Evolutionary conservation across 2,797 vertebrate species (phyloP), one percentile per base, ranked within the genome.

Genomic region (Miichthys miiuy): DNA sequence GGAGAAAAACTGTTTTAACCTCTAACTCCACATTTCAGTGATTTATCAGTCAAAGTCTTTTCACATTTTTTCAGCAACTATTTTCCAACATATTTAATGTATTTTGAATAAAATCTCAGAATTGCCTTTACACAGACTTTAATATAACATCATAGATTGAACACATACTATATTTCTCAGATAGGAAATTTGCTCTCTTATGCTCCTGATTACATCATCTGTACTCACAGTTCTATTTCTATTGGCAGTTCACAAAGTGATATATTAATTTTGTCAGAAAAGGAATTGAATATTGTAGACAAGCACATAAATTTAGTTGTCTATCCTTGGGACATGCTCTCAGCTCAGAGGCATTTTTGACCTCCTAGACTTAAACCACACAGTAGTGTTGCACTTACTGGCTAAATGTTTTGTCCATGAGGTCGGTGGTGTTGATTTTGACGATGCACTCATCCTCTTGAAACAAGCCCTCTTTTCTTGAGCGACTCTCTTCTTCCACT

Each of bases 401-500:
- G 90, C 95, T 95, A 89, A 99, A 99, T 0, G 97, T 96, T 94
- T 97, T 98, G 94, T 99, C 97, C 87, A 95, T 89, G 57, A 99
- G 96, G 80, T 98, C 95, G 6, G 94, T 93, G 8, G 93, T 95
- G 92, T 99, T 99, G 92, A 99, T 99, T 94, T 93, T 97, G 72
- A 99, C 95, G 64, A 99, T 99, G 88, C 98, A 99, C 81, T 99
- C 98, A 12, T 98, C 97, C 77, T 98, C 97, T 44, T 96, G 93
- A 88, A 99, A 97, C 68, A 99, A 93, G 18, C 94, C 96, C 75
- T 98, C 97, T 82, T 94, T 95, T 72, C 95, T 96, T 25, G 97
- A 97, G 68, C 97, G 96, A 87, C 98, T 99, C 79, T 96, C 96
- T 79, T 97, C 97, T 88, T 99, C 98, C 86, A 99, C 94, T 25